phyloP scores from a whole-genome alignment of 2,797 vertebrate species.

The Anabas testudineus region DNA sequence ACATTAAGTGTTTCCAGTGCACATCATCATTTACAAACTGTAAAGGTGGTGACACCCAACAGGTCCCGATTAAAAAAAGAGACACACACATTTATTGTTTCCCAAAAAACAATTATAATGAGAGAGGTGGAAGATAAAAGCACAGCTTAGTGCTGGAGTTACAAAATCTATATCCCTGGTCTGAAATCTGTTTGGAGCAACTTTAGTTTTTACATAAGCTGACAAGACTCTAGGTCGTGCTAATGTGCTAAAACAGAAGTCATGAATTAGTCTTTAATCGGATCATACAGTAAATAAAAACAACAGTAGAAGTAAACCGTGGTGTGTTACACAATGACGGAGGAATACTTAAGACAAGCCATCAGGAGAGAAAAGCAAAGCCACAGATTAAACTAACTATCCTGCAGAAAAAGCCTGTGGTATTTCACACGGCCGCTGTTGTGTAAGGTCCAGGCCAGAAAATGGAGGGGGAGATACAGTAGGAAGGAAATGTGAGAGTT shows the following conservation, averaged over 20 bases:
- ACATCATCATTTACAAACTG: not conserved
- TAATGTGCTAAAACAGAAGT: conserved; percentile 23
- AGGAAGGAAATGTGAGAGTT: conserved; percentile 1
- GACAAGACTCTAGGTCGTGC: not conserved
- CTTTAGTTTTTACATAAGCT: not conserved
- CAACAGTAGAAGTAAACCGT: conserved; percentile 15
- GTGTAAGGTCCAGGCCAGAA: conserved; percentile 62
- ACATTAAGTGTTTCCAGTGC: not conserved
- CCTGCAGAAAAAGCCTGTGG: conserved; percentile 64
- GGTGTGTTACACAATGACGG: conserved; percentile 24
- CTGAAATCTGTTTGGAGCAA: conserved; percentile 1
- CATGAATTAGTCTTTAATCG: conserved; percentile 39
- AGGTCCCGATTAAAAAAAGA: not conserved
- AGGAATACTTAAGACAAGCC: conserved; percentile 38
- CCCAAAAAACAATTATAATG: not conserved
- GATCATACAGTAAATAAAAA: conserved; percentile 13
- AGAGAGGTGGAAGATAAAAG: not conserved
- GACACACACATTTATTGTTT: not conserved
- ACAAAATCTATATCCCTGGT: not conserved
- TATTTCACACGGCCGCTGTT: conserved; percentile 70
- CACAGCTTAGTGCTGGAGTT: not conserved
- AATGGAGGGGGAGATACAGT: conserved; percentile 36
- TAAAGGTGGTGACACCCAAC: not conserved
- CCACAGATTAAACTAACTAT: conserved; percentile 49
- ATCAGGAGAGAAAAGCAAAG: conserved; percentile 34